These are phyloP conservation scores for Zele albiditarsus DNA, from an alignment of 2,888 invertebrate species.

Conservation along the genomic window DNA sequence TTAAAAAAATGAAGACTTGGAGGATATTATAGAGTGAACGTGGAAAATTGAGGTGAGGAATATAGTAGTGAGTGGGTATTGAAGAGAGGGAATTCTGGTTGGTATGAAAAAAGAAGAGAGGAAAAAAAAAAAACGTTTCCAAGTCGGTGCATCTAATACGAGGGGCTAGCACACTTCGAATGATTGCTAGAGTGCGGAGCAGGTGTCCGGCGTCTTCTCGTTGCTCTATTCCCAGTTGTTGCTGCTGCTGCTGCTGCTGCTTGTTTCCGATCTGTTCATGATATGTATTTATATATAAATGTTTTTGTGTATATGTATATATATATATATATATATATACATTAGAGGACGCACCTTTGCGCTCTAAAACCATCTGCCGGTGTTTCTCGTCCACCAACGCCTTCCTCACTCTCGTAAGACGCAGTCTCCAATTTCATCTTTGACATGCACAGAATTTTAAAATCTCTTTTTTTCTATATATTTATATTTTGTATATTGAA, in stretches of 20 bases:
- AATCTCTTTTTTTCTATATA: conserved; percentile 5
- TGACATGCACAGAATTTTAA: conserved; percentile 28
- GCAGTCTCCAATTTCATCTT: conserved; percentile 38
- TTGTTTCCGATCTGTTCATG: conserved; percentile 49
- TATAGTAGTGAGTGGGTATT: background rate
- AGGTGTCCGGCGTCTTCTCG: conserved; percentile 58
- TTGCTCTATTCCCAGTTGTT: conserved; percentile 45
- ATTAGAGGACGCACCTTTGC: conserved; percentile 52
- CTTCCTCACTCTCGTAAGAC: conserved; percentile 15
- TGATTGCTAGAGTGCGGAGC: conserved; percentile 48
- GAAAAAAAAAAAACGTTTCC: conserved; percentile 51
- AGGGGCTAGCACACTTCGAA: conserved; percentile 39
- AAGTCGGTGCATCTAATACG: conserved; percentile 44
- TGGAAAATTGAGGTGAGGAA: background rate
- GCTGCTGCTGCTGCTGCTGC: conserved; percentile 32
- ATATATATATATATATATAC: conserved; percentile 36
- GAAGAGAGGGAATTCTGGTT: no score
- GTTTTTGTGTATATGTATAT: background rate
- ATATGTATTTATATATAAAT: background rate
- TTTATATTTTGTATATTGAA: conserved; percentile 1
- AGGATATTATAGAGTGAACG: conserved; percentile 1
- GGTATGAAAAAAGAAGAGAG: background rate
- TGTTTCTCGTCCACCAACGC: conserved; percentile 42
- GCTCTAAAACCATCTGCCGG: conserved; percentile 57
- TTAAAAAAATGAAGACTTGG: conserved; percentile 25